Conservation (phyloP, 2,888 invertebrate genomes). For the Carpatolechia fugitivella region DNA sequence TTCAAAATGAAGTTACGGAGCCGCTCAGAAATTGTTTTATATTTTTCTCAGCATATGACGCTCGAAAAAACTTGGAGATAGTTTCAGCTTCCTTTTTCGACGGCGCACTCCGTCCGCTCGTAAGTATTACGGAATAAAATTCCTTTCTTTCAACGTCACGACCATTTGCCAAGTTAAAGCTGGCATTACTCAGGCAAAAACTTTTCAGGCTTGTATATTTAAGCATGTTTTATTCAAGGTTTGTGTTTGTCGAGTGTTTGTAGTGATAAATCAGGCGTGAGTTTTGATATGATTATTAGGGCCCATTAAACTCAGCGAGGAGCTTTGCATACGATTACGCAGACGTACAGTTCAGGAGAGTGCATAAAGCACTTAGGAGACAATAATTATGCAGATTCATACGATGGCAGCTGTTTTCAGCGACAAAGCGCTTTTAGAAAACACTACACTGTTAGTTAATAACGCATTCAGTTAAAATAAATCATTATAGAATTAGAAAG, state of each 20-base stretch:
- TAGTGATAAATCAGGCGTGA: slow-evolving; percentile 9
- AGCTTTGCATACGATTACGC: slow-evolving; percentile 55
- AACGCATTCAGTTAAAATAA: slow-evolving; percentile 18
- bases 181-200: slow-evolving; percentile 12
- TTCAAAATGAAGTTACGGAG: slow-evolving; percentile 71
- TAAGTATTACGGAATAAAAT: slow-evolving; percentile 31
- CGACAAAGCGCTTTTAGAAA: neutral
- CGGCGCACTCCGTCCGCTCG: slow-evolving; percentile 33
- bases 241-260: slow-evolving; percentile 5
- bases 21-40: slow-evolving; percentile 65
- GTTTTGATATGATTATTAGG: slow-evolving; percentile 31
- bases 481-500: slow-evolving; percentile 36
- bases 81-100: slow-evolving; percentile 44
- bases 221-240: slow-evolving; percentile 7
- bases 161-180: slow-evolving; percentile 24
- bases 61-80: slow-evolving; percentile 57
- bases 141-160: slow-evolving; percentile 33
- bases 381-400: slow-evolving; percentile 56
- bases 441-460: neutral
- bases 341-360: slow-evolving; percentile 33
- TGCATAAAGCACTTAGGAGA: slow-evolving; percentile 52
- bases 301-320: slow-evolving; percentile 45
- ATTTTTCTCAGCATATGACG: slow-evolving; percentile 54
- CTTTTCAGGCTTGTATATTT: slow-evolving; percentile 3
- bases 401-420: slow-evolving; percentile 45